A percentile compares a stretch with the other conserved stretches of the same genome.
These are phyloP conservation scores for Buteo buteo DNA, from an alignment of 2,113 vertebrate species.

Conservation along the genomic window DNA sequence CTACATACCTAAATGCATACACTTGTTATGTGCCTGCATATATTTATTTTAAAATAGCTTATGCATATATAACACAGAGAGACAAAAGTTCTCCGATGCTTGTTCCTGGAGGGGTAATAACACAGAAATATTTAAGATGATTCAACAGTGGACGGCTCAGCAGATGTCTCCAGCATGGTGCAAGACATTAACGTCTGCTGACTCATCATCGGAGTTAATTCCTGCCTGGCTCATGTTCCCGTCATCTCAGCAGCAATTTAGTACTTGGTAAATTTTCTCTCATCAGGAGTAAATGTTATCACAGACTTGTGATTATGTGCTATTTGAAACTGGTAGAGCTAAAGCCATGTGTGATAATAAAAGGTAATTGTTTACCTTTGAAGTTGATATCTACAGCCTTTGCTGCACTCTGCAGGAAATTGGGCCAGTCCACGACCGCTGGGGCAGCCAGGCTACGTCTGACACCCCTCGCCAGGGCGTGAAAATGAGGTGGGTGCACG, in stretches of 20 bases:
- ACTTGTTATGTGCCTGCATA: constrained; percentile 43
- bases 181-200: constrained; percentile 41
- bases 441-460: neutral
- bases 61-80: constrained; percentile 9
- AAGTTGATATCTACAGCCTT: constrained; percentile 28
- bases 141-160: constrained; percentile 54
- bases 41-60: constrained; percentile 62
- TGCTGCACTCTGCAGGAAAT: neutral
- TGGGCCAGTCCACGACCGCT: neutral
- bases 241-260: constrained; percentile 63
- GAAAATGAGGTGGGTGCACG: neutral
- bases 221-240: constrained; percentile 53
- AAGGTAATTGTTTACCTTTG: constrained; percentile 68
- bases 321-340: constrained; percentile 58
- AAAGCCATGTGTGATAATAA: constrained; percentile 64
- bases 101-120: constrained; percentile 30
- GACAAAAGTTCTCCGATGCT: constrained; percentile 19
- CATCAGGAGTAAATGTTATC: constrained; percentile 59
- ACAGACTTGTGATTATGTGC: constrained; percentile 58
- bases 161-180: constrained; percentile 41
- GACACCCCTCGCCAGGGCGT: neutral
- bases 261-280: constrained; percentile 61
- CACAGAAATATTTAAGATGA: constrained; percentile 39
- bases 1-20: constrained; percentile 48
- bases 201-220: constrained; percentile 52